phyloP scores from a whole-genome alignment of 2,888 invertebrate genomes.

The Acrobasis repandana region DNA sequence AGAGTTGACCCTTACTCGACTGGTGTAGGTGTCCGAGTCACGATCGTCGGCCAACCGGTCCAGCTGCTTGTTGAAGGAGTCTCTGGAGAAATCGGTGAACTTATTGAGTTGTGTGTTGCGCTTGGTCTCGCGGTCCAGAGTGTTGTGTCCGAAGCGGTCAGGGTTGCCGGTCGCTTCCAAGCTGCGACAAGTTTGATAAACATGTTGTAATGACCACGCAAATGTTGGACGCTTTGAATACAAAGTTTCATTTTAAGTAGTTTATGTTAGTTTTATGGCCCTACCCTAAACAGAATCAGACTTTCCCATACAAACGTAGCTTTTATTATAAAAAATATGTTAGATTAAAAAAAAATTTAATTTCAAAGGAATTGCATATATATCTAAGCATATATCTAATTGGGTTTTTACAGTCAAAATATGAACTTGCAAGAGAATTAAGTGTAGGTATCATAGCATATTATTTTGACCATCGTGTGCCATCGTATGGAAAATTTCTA shows the following conservation, averaged over 20 bases:
- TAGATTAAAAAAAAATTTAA: too few relatives aligned
- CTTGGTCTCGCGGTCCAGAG: constrained; percentile 84
- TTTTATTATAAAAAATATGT: too few relatives aligned
- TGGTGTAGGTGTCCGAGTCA: constrained; percentile 69
- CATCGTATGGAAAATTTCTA: too few relatives aligned
- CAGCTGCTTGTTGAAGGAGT: constrained; percentile 72
- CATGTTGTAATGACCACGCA: constrained; percentile 23
- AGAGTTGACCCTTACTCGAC: too few relatives aligned
- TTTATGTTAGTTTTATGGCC: neutral
- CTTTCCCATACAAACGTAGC: too few relatives aligned
- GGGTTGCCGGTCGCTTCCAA: constrained; percentile 29
- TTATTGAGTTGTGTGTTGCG: constrained; percentile 85
- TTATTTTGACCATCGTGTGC: too few relatives aligned
- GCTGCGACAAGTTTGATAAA: constrained; percentile 29
- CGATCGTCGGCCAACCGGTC: constrained; percentile 72
- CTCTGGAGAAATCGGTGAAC: constrained; percentile 69
- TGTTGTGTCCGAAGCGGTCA: constrained; percentile 80
- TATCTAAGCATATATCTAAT: too few relatives aligned
- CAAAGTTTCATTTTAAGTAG: neutral
- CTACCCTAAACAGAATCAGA: too few relatives aligned
- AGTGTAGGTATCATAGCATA: too few relatives aligned
- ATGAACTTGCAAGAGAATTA: too few relatives aligned
- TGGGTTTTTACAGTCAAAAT: too few relatives aligned
- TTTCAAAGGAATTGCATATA: too few relatives aligned
- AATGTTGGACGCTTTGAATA: constrained; percentile 13